Conservation (phyloP, 2,888 invertebrate genomes). For the Oligia strigilis region DNA sequence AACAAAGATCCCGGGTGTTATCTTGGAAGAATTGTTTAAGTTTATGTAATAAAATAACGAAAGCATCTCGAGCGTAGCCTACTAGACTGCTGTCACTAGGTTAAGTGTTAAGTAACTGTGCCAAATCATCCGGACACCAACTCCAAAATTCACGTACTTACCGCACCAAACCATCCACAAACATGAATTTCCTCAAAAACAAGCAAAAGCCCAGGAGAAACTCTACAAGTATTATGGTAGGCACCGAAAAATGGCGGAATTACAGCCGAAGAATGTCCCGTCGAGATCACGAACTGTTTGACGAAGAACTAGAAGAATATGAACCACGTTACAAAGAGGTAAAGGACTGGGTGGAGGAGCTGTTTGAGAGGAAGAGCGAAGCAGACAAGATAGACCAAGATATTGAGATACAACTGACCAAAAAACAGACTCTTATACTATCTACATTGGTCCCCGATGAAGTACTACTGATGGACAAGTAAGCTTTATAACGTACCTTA, state of each 20-base stretch:
- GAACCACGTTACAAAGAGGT: conserved; percentile 76
- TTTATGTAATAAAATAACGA: neutral
- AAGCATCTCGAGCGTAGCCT: conserved; percentile 66
- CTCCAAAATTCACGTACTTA: conserved; percentile 75
- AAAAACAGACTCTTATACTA: conserved; percentile 87
- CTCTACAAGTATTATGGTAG: conserved; percentile 76
- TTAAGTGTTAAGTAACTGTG: conserved; percentile 72
- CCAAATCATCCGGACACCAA: conserved; percentile 47
- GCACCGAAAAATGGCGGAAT: conserved; percentile 81
- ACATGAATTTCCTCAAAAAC: conserved; percentile 84
- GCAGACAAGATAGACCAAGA: conserved; percentile 82
- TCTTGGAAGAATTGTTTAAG: neutral
- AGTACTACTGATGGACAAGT: conserved; percentile 86
- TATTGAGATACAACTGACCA: conserved; percentile 84
- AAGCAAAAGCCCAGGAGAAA: conserved; percentile 76
- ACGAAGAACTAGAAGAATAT: conserved; percentile 80
- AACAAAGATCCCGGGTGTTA: neutral
- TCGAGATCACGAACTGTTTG: conserved; percentile 64
- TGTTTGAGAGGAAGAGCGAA: conserved; percentile 78
- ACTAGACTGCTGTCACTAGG: conserved; percentile 73
- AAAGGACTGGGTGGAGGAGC: conserved; percentile 83
- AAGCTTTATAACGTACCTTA: conserved; percentile 49
- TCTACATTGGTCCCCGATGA: conserved; percentile 91
- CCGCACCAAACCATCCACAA: conserved; percentile 51
- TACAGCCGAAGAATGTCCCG: conserved; percentile 75